Base-by-base conservation (phyloP, 1,140 invertebrate genomes). In the Macrostomum lignano region DNA sequence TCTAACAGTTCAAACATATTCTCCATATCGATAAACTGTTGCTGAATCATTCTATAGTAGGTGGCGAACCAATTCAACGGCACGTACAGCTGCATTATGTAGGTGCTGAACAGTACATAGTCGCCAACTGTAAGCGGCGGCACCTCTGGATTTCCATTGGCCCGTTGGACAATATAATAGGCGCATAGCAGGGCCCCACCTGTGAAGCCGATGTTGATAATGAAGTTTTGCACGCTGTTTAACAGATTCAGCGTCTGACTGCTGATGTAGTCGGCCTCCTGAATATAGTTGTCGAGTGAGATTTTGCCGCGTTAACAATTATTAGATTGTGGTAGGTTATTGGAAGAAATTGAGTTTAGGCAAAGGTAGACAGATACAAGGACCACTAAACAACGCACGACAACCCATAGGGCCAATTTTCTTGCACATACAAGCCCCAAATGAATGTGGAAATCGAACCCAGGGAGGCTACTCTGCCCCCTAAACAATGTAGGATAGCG, bases 1-100 rank as follows among this genome's bases (percentile, higher is more conserved):
- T 70, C 66, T 31, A 96, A 58, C 29, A 96, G 50, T 35, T 91
- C 81, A 58, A 94, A 82, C 84, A 96, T 93, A 51, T 94, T 93
- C 61, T 94, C 86, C 86, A 94, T 94, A 44, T 94, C 86, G 17
- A 93, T 70, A 48, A 96, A 93, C 48, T 82, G 78, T 51, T 79
- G 78, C 47, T 94, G 84, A 38, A 94, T 86, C 29, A 76, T 73
- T 48, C 79, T 81, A 46, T 94, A 94, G 53, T 84, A 86, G n/a
- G 82, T 88, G 11, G 84, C 86, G 51, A 94, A 81, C 71, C 74
- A 93, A 59, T 93, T 93, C 2, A 94, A 55, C 0, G 84, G 84
- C 14, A 74, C 71, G 48, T 91, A 91, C n/a, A 94, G 55, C 50
- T 93, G 82, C 30, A 79, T 68, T n/a, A 93, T 73, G 45, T 93